These are phyloP conservation scores for Cliona cf. orientalis DNA, from an alignment of 37 sponge, comb jelly and placozoan genomes.

Conservation along the genomic window DNA sequence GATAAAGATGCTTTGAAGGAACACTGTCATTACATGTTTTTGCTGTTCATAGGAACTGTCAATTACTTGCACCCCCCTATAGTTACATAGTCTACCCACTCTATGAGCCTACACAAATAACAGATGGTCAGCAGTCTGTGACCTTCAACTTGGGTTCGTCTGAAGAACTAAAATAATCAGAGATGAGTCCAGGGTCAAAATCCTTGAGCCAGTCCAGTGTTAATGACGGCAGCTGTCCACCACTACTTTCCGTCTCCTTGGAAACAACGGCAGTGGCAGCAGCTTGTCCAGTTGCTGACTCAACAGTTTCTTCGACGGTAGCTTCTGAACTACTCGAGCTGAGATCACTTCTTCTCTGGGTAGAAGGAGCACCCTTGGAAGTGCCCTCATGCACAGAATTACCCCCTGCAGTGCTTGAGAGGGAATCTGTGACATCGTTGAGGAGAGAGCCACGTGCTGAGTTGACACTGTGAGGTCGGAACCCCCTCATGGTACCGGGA, in stretches of 20 bases:
- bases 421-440: not conserved
- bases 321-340: not conserved
- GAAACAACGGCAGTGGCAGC: not conserved
- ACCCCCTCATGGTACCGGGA: not conserved
- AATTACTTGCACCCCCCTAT: too few relatives aligned
- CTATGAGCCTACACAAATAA: too few relatives aligned
- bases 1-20: too few relatives aligned
- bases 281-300: not conserved
- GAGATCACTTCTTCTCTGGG: not conserved
- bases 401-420: not conserved
- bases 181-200: not conserved
- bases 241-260: not conserved
- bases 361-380: not conserved
- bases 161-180: conserved; percentile 1
- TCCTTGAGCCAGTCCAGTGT: conserved; percentile 11
- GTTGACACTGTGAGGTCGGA: conserved; percentile 11
- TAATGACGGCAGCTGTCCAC: not conserved
- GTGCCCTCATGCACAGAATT: too few relatives aligned
- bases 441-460: not conserved
- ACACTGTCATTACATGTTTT: too few relatives aligned
- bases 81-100: too few relatives aligned
- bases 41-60: too few relatives aligned
- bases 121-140: not conserved
- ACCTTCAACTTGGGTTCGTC: not conserved
- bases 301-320: not conserved